Evolutionary conservation across 2,113 vertebrate species (phyloP).

Genomic region (Orientallactaga bullata): DNA sequence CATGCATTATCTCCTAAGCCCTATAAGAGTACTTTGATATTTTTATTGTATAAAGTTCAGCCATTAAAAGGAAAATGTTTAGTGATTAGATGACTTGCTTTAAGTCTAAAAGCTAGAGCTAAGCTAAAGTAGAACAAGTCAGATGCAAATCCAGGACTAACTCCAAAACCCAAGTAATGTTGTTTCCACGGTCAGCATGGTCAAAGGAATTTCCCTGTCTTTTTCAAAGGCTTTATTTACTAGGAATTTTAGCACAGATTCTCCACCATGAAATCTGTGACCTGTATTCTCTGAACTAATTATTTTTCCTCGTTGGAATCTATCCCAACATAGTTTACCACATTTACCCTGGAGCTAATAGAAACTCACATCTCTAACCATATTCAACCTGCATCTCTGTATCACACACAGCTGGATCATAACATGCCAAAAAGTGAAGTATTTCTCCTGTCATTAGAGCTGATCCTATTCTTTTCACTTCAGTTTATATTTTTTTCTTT

Average conservation of each 20-base stretch:
- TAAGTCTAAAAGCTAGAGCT: neutral
- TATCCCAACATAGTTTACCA: neutral
- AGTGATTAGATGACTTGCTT: neutral
- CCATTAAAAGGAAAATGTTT: conserved; percentile 20
- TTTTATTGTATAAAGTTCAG: conserved; percentile 15
- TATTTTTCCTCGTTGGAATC: neutral
- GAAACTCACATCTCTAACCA: neutral
- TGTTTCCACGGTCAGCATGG: neutral
- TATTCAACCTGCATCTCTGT: neutral
- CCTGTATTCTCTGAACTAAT: neutral
- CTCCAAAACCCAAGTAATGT: neutral
- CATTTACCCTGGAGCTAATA: neutral
- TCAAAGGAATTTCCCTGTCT: neutral
- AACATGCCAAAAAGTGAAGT: neutral
- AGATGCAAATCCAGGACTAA: neutral
- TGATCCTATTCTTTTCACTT: neutral
- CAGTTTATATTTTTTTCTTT: neutral
- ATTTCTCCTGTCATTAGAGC: neutral
- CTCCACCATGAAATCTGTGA: neutral
- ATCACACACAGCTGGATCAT: neutral
- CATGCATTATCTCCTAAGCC: neutral
- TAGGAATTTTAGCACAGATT: neutral
- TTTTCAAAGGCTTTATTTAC: neutral
- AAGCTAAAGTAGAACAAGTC: neutral
- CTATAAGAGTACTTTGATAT: neutral